Evolutionary conservation across 2,888 invertebrate genomes (phyloP), one percentile per base, ranked within the genome.

Genomic region (Tanypteryx hageni): DNA sequence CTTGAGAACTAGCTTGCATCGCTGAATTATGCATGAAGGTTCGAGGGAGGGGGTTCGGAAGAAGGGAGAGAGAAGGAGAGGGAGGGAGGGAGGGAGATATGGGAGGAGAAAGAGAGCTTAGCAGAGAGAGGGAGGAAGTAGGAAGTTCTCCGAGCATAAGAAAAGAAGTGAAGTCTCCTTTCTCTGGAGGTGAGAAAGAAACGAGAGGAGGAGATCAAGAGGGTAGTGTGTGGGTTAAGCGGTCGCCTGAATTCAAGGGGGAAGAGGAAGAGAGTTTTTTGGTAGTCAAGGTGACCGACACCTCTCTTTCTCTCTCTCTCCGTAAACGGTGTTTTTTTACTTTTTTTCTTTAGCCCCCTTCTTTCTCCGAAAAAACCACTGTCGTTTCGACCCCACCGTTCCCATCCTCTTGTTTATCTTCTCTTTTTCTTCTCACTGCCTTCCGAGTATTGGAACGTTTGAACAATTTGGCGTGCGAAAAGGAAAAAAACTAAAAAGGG

Each of bases 1-100:
- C 27, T 61, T 14, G 61, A 61, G 86, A n/a, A 31, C 22, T 59
- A 89, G 89, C 83, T 83, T 31, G 31, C 89, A 64, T 89, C 64
- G 61, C 22, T 89, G 89, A 89, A 89, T 89, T 89, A 89, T 89
- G 89, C 89, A 89, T 86, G 86, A 61, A 86, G 31, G 86, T 61
- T 59, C 31, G 61, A 7, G 16, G 57, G 31, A 4, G 18, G 59
- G 85, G 86, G 44, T 64, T 57, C 11, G 83, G 18, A 57, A 18
- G 18, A 18, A 44, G 7, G 0, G 64, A 11, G 5, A 18, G 83
- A 4, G 83, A 3, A 16, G 86, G 3, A 1, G 68, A 10, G 7
- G 18, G 31, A 61, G 59, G 44, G 9, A n/a, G 83, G 27, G 18
- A 18, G 86, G n/a, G n/a, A n/a, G n/a, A n/a, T n/a, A n/a, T n/a